Base-by-base conservation (phyloP, 2,113 vertebrate genomes). In the Camelus bactrianus region DNA sequence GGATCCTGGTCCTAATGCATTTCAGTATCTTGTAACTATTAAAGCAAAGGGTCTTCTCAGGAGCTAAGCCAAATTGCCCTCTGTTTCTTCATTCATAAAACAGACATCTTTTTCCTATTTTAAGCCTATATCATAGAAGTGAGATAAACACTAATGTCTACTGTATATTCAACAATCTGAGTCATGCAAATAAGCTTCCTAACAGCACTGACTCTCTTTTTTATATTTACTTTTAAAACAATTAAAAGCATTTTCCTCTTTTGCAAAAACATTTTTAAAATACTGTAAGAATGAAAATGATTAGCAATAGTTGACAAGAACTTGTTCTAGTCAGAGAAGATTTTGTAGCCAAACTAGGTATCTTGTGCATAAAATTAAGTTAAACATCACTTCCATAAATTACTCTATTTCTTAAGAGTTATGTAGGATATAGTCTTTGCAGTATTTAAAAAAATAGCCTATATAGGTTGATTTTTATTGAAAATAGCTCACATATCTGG, bases 401-500 rank as follows among this genome's bases (percentile, higher is more conserved):
- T 75, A 77, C 24, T 32, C 17, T 58, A 48, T 82, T 67, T 93
- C n/a, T 70, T 94, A 93, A 93, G 28, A 22, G 10, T 13, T 70
- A 19, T 65, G 1, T 9, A 91, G 2, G 11, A 83, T 38, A 20
- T 26, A 50, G 69, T 67, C 38, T 88, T 84, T 93, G 5, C 20
- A 94, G 24, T 64, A 72, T 30, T 77, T 42, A 42, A 42, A 42
- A 77, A 93, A 95, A 56, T 30, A 88, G 19, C 14, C 38, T 83
- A 54, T 20, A 75, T 14, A 81, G 19, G 62, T 58, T 91, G n/a
- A 60, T 77, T 91, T 95, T 93, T 87, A 79, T 26, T 93, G n/a
- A 95, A 95, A 90, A 97, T 95, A 30, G 11, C 7, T 89, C 58
- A 92, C 5, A 93, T n/a, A 8, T 73, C 62, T 96, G n/a, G 11